phyloP scores from a whole-genome alignment of 2,888 invertebrate species.

The Prosopocoilus inquinatus region DNA sequence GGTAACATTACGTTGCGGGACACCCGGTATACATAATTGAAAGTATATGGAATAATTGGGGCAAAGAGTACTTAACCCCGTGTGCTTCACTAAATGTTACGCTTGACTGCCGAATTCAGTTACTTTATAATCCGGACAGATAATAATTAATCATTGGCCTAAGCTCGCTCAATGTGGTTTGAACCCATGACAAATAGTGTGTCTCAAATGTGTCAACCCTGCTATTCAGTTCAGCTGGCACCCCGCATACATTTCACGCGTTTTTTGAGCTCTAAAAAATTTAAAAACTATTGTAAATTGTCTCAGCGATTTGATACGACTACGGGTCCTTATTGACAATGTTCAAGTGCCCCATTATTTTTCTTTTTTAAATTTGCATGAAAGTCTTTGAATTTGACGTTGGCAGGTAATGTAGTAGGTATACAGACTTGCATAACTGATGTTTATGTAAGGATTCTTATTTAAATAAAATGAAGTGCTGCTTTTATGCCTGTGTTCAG shows the following conservation, averaged over 20 bases:
- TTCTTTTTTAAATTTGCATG: slow-evolving; percentile 25
- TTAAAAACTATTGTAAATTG: slow-evolving; percentile 43
- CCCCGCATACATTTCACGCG: slow-evolving; percentile 32
- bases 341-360: slow-evolving; percentile 31
- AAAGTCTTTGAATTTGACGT: slow-evolving; percentile 27
- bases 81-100: slow-evolving; percentile 39
- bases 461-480: too few species aligned
- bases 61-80: slow-evolving; percentile 40
- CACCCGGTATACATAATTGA: too few species aligned
- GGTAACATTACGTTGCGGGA: too few species aligned
- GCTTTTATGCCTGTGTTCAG: too few species aligned
- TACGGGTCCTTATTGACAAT: slow-evolving; percentile 32
- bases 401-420: slow-evolving; percentile 15
- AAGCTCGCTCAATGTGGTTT: slow-evolving; percentile 41
- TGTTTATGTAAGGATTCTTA: too few species aligned
- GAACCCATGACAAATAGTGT: slow-evolving; percentile 46
- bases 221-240: slow-evolving; percentile 32
- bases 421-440: too few species aligned
- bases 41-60: slow-evolving; percentile 2
- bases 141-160: slow-evolving; percentile 45
- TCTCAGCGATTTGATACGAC: slow-evolving; percentile 38
- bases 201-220: slow-evolving; percentile 45
- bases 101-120: slow-evolving; percentile 38
- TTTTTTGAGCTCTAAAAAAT: slow-evolving; percentile 35
- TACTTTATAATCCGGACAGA: slow-evolving; percentile 42